Conservation (phyloP, 2,888 invertebrate genomes). For the Prostheceraeus crozeri region DNA sequence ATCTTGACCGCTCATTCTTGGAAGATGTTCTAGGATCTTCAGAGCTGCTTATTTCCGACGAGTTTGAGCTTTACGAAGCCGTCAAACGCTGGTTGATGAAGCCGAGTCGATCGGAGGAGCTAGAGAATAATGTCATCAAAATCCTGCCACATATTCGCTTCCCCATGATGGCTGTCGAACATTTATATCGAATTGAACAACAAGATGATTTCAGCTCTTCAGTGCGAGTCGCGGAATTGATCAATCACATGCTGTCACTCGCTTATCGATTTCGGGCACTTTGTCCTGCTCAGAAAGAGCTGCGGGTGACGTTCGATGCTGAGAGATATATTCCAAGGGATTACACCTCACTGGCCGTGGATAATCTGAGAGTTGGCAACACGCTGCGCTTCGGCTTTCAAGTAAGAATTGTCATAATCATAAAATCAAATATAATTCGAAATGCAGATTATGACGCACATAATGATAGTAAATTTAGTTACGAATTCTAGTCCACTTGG, state of each 20-base stretch:
- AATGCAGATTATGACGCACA: too few species aligned
- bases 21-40: conserved; percentile 50
- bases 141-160: conserved; percentile 53
- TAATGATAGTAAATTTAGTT: too few species aligned
- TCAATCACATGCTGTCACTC: too few species aligned
- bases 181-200: conserved; percentile 43
- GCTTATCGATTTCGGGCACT: conserved; percentile 55
- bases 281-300: conserved; percentile 48
- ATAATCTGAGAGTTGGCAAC: conserved; percentile 55
- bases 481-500: too few species aligned
- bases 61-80: conserved; percentile 47
- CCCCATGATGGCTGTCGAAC: conserved; percentile 53
- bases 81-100: conserved; percentile 48
- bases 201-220: too few species aligned
- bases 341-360: conserved; percentile 50
- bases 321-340: conserved; percentile 52
- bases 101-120: conserved; percentile 43
- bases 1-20: conserved; percentile 54
- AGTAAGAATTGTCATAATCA: too few species aligned
- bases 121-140: conserved; percentile 43
- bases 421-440: too few species aligned
- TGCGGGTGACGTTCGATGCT: conserved; percentile 47
- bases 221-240: conserved; percentile 44
- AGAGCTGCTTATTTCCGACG: conserved; percentile 50
- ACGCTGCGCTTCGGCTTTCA: conserved; percentile 54